Evolutionary conservation across 1,140 invertebrate genomes (phyloP).

Genomic region (Megalonaias nervosa): DNA sequence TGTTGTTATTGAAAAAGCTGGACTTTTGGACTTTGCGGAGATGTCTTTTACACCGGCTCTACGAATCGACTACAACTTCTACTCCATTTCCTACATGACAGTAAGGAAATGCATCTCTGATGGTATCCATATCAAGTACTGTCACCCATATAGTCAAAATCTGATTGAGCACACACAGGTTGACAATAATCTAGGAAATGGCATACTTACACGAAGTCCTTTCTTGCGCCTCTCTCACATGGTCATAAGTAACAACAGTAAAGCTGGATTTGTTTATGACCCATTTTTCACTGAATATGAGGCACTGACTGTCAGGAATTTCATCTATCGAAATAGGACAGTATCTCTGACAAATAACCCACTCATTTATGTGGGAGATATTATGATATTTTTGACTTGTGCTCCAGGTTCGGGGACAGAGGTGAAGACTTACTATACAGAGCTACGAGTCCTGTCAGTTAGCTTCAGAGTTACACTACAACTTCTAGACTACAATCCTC

Average conservation of each 20-base stretch:
- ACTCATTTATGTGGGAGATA: slow-evolving; percentile 34
- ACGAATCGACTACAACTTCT: slow-evolving; percentile 96
- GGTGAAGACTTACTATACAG: slow-evolving; percentile 43
- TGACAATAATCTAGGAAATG: slow-evolving; percentile 60
- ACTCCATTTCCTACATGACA: slow-evolving; percentile 77
- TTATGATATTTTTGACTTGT: slow-evolving; percentile 43
- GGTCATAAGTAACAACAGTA: slow-evolving; percentile 78
- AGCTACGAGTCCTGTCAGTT: slow-evolving; percentile 31
- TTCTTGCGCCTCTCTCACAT: slow-evolving; percentile 55
- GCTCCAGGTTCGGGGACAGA: slow-evolving; percentile 33
- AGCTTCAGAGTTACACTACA: slow-evolving; percentile 47
- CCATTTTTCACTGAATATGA: slow-evolving; percentile 83
- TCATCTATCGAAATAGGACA: slow-evolving; percentile 50
- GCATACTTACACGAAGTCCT: slow-evolving; percentile 59
- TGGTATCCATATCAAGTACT: slow-evolving; percentile 88
- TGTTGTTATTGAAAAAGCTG: slow-evolving; percentile 76
- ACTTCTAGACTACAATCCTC: slow-evolving; percentile 68
- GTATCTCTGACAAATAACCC: slow-evolving; percentile 25
- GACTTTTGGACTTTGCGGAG: slow-evolving; percentile 93
- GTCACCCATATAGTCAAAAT: slow-evolving; percentile 79
- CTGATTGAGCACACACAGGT: slow-evolving; percentile 56
- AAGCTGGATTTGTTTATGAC: slow-evolving; percentile 93
- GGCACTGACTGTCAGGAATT: slow-evolving; percentile 60
- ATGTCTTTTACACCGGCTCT: slow-evolving; percentile 91
- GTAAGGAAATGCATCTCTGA: slow-evolving; percentile 75